Evolutionary conservation across 2,888 invertebrate genomes (phyloP), one percentile per base, ranked within the genome.

Genomic region (Syrphus vitripennis): DNA sequence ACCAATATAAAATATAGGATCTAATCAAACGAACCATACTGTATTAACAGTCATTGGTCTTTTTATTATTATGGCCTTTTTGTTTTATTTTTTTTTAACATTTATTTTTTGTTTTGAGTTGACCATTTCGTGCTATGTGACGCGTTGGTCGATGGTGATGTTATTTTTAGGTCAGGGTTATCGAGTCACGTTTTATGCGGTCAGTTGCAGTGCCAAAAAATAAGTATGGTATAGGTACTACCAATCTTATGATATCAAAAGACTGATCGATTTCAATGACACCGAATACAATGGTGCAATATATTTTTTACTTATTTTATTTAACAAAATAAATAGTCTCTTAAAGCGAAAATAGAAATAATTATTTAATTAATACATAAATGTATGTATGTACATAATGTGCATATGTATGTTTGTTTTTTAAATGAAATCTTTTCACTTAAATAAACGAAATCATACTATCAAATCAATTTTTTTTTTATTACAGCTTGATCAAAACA

Each of bases 151-250:
- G 61, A 1, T 65, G 65, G 50, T 59, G n/a, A n/a, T n/a, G 37
- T 71, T 83, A 65, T 80, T 83, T 83, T 83, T 83, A 67, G 83
- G 83, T 83, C 83, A 83, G 83, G 83, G 83, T 83, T 79, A 83
- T 65, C 75, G 79, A 79, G 42, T 57, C 79, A 75, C 83, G 75
- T 75, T 83, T 78, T 76, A 75, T 79, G 80, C 83, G 79, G 83
- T 80, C 83, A 80, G 75, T 83, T 83, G 75, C 70, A 83, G 75
- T 75, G 83, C 83, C 79, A 75, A 75, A 83, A 61, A 53, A 29
- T 34, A 76, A n/a, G n/a, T n/a, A n/a, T n/a, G n/a, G n/a, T n/a
- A 40, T 19, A 29, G 3, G 48, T 21, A 40, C 14, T 45, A 65
- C 42, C 3, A 63, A 2, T 21, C 12, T 67, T 21, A 34, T 31